Evolutionary conservation across 2,888 invertebrate species (phyloP).

Genomic region (Dasypolia templi): DNA sequence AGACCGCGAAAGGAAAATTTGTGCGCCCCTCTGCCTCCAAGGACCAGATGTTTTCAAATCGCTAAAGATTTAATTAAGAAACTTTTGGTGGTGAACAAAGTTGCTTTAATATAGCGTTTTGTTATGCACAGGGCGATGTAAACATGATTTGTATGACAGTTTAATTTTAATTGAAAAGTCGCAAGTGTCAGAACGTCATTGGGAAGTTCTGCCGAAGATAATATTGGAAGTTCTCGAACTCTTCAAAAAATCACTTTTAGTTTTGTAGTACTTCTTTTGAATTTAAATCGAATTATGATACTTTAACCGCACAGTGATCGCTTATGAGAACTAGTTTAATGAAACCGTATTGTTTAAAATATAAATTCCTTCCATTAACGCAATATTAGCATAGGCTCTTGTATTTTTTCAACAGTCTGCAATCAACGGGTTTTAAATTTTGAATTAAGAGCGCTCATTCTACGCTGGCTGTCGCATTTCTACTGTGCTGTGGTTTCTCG

Average conservation of each 20-base stretch:
- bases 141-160: constrained; percentile 72
- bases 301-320: constrained; percentile 54
- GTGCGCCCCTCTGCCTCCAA: constrained; percentile 51
- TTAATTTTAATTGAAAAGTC: constrained; percentile 65
- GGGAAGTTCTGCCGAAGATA: constrained; percentile 34
- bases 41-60: constrained; percentile 82
- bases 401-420: background rate
- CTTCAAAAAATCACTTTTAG: background rate
- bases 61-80: constrained; percentile 83
- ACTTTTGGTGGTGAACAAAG: constrained; percentile 73
- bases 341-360: constrained; percentile 35
- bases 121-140: constrained; percentile 61
- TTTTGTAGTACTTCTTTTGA: constrained; percentile 2
- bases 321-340: constrained; percentile 39
- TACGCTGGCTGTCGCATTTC: too few relatives aligned
- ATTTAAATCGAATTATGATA: constrained; percentile 52
- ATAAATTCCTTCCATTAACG: constrained; percentile 17
- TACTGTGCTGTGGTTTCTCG: too few relatives aligned
- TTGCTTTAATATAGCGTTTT: constrained; percentile 76
- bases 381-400: background rate
- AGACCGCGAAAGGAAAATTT: constrained; percentile 71
- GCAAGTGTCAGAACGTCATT: constrained; percentile 48
- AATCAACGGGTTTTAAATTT: constrained; percentile 5
- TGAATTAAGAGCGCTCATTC: too few relatives aligned
- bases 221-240: constrained; percentile 36